Conservation (phyloP, 2,113 vertebrate species). For the Microtus pennsylvanicus region DNA sequence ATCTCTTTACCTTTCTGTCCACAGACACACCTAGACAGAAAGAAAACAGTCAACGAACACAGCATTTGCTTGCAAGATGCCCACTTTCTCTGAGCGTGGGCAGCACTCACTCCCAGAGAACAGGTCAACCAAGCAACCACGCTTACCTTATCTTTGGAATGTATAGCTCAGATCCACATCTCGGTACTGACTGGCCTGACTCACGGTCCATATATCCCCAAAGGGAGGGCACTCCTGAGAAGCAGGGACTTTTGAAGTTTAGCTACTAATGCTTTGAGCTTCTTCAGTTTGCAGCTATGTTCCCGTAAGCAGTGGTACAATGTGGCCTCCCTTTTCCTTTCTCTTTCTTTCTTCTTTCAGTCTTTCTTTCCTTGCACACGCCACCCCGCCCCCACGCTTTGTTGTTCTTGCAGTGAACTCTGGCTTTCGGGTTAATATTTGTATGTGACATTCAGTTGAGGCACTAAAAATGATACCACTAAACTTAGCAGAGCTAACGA, state of each 20-base stretch:
- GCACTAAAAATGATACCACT: slow-evolving; percentile 22
- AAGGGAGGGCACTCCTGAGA: not conserved
- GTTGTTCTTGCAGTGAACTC: not conserved
- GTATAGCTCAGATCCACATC: slow-evolving; percentile 8
- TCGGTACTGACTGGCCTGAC: not conserved
- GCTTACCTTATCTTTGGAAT: not conserved
- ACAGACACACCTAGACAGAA: not conserved
- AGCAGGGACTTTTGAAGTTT: slow-evolving; percentile 17
- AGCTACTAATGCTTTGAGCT: not conserved
- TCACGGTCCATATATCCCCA: not conserved
- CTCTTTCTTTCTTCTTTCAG: no score
- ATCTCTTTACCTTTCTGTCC: slow-evolving; percentile 2
- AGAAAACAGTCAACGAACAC: slow-evolving; percentile 34
- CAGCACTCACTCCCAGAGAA: not conserved
- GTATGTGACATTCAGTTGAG: not conserved
- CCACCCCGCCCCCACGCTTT: not conserved
- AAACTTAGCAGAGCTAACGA: slow-evolving; percentile 43
- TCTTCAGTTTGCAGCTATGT: not conserved
- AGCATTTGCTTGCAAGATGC: not conserved
- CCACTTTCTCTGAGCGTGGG: not conserved
- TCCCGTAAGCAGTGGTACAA: not conserved
- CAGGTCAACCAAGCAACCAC: not conserved
- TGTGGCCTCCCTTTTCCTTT: not conserved
- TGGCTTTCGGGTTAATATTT: slow-evolving; percentile 32
- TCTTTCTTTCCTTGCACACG: no score